Evolutionary conservation across 2,113 vertebrate genomes (phyloP), one percentile per base, ranked within the genome.

Genomic region (Syrrhaptes paradoxus): DNA sequence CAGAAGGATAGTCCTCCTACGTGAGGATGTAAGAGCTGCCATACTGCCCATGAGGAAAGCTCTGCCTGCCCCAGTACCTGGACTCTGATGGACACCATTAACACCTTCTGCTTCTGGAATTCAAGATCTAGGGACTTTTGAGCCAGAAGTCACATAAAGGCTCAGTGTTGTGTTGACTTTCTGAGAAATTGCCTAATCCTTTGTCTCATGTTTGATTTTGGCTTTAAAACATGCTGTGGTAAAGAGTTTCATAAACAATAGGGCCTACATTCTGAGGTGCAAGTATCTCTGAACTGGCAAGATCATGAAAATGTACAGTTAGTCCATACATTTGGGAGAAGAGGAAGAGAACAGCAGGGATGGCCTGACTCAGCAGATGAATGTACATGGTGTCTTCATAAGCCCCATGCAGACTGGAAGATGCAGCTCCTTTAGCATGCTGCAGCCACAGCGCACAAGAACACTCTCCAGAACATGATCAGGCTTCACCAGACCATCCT

Each of bases 391-490:
- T 13, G 7, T 25, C 41, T 51, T 59, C 43, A 21, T 10, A 45
- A 74, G 25, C 29, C 79, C 34, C 1, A 1, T 31, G 54, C 49
- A 78, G 65, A 19, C 41, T 4, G 10, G 10, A 17, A 38, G 38
- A 9, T 21, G 57, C 61, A 68, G 79, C 62, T 88, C 26, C 34
- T 57, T 24, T 15, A 84, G 49, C 2, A 1, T 24, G 22, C 46
- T 72, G 52, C 58, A 48, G 63, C 45, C 28, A 11, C 31, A 4
- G 7, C 2, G 13, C 17, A 63, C n/a, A 34, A 13, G 28, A 49
- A 65, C 49, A 87, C 6, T 9, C 32, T 74, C 34, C 68, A 18
- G 11, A 1, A 25, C 1, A 4, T 25, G 0, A 0, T 15, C 26
- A 48, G 91, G 26, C 73, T 82, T 54, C 66, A 32, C 48, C 57